phyloP scores from a whole-genome alignment of 2,113 vertebrate genomes.

The Epinephelus moara region DNA sequence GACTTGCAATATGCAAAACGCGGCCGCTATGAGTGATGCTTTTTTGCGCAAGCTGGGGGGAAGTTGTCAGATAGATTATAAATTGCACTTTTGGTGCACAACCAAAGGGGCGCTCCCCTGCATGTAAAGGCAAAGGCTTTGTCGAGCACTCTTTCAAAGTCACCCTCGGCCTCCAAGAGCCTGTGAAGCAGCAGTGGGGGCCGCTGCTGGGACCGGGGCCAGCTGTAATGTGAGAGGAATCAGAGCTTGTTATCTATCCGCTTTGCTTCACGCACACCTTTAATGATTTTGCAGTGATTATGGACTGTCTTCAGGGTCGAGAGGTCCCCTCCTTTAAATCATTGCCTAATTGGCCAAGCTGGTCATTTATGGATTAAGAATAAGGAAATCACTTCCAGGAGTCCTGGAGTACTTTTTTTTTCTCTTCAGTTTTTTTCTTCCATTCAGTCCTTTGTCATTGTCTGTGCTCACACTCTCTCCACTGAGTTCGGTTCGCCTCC shows the following conservation, averaged over 20 bases:
- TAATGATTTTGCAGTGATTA: constrained; percentile 70
- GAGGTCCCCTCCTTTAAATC: constrained; percentile 60
- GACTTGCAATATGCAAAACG: constrained; percentile 78
- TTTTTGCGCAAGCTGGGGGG: constrained; percentile 39
- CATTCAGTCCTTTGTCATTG: constrained; percentile 30
- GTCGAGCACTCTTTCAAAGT: constrained; percentile 67
- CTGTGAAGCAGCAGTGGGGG: constrained; percentile 15
- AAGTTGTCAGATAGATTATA: constrained; percentile 78
- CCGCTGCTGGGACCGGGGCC: constrained; percentile 23
- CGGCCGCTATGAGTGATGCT: constrained; percentile 70
- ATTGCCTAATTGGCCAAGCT: constrained; percentile 57
- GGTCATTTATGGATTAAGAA: constrained; percentile 61
- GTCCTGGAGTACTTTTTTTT: background rate
- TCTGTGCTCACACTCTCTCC: background rate
- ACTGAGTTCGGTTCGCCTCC: constrained; percentile 1
- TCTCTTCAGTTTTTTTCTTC: constrained; percentile 12
- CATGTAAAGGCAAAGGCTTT: constrained; percentile 67
- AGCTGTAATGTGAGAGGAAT: constrained; percentile 34
- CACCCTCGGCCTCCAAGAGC: constrained; percentile 42
- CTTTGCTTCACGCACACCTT: constrained; percentile 34
- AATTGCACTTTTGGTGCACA: constrained; percentile 75
- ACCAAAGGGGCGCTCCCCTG: constrained; percentile 48
- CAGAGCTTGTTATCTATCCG: constrained; percentile 56
- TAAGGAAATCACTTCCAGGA: constrained; percentile 43
- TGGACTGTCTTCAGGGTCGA: constrained; percentile 60